phyloP scores from a whole-genome alignment of 2,888 invertebrate species.

The Eupithecia subumbrata region DNA sequence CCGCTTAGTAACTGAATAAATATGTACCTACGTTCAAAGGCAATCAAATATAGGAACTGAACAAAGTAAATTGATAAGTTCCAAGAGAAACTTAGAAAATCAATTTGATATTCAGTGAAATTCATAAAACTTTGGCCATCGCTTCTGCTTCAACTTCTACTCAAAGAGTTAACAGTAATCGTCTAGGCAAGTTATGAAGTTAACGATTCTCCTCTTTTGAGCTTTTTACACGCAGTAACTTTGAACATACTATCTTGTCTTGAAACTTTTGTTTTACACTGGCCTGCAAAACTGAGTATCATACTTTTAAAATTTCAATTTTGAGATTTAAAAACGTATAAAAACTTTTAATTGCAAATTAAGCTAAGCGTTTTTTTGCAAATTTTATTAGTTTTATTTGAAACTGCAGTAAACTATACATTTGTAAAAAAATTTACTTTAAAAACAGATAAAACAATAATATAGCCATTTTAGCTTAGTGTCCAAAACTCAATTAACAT shows the following conservation, averaged over 20 bases:
- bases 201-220: neutral
- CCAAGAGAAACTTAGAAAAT: slow-evolving; percentile 30
- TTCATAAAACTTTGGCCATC: slow-evolving; percentile 31
- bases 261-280: neutral
- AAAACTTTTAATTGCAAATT: too few relatives aligned
- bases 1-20: neutral
- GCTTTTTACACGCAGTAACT: neutral
- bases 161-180: slow-evolving; percentile 33
- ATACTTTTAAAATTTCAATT: too few relatives aligned
- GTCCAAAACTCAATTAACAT: too few relatives aligned
- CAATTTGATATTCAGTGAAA: slow-evolving; percentile 39
- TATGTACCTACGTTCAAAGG: slow-evolving; percentile 7
- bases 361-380: too few relatives aligned
- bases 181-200: slow-evolving; percentile 17
- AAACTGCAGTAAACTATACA: too few relatives aligned
- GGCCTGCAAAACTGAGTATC: too few relatives aligned
- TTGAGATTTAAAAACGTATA: too few relatives aligned
- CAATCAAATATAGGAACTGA: slow-evolving; percentile 7
- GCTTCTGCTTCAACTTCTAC: slow-evolving; percentile 20
- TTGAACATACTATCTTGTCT: neutral
- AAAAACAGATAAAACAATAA: too few relatives aligned
- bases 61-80: slow-evolving; percentile 31
- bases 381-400: too few relatives aligned
- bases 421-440: too few relatives aligned
- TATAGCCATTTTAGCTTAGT: too few relatives aligned